Evolutionary conservation across 2,888 invertebrate genomes (phyloP).

Genomic region (Sesia bembeciformis): DNA sequence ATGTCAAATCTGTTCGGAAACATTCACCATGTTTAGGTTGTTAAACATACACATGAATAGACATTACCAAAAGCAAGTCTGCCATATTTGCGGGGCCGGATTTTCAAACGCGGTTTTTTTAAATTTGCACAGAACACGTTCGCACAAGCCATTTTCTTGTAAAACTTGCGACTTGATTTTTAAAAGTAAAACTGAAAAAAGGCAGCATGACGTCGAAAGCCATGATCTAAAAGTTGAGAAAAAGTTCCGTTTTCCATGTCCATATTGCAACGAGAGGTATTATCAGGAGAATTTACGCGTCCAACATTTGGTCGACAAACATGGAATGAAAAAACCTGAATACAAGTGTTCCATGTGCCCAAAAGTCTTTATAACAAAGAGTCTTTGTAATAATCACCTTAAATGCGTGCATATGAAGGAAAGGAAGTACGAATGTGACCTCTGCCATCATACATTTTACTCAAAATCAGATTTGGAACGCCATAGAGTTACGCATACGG

Average conservation of each 20-base stretch:
- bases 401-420: conserved; percentile 56
- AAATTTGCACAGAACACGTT: conserved; percentile 44
- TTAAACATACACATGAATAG: conserved; percentile 58
- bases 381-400: conserved; percentile 50
- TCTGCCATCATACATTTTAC: conserved; percentile 51
- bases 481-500: conserved; percentile 49
- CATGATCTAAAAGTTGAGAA: conserved; percentile 28
- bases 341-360: conserved; percentile 38
- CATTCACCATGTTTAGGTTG: conserved; percentile 34
- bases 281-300: conserved; percentile 39
- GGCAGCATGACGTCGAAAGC: conserved; percentile 20
- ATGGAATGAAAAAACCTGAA: conserved; percentile 41
- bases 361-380: conserved; percentile 46
- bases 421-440: conserved; percentile 44
- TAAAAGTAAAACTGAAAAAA: conserved; percentile 20
- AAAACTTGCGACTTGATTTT: conserved; percentile 33
- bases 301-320: conserved; percentile 35
- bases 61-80: conserved; percentile 55
- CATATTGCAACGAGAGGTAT: conserved; percentile 39
- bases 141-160: conserved; percentile 35
- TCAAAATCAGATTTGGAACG: conserved; percentile 44
- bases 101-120: conserved; percentile 51
- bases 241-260: conserved; percentile 41
- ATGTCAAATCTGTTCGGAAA: conserved; percentile 48
- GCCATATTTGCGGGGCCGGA: conserved; percentile 51